Base-by-base conservation (phyloP, 2,113 vertebrate genomes). In the Saccopteryx bilineata region DNA sequence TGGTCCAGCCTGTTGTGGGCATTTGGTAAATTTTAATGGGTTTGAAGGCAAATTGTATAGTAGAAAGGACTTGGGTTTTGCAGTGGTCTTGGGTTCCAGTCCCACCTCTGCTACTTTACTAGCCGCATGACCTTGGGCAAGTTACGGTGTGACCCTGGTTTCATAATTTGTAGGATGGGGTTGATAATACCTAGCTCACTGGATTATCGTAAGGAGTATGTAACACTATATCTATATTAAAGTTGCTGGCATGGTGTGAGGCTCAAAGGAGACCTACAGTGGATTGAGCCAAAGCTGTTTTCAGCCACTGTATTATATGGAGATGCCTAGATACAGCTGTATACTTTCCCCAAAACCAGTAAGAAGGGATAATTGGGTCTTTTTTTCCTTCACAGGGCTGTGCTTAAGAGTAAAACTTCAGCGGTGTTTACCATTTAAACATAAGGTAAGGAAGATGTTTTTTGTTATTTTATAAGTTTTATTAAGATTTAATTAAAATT, bases 361-460 rank as follows among this genome's bases (percentile, higher is more conserved):
- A 94, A 93, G 74, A 74, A 66, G 66, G 90, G 56, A 61, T 95
- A n/a, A 91, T 33, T 39, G 10, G 14, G 21, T 4, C 28, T 78
- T 56, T 58, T 31, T 0, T 91, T 11, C 97, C 80, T 91, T 52
- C 86, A 66, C 98, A 99, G 99, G 99, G 76, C 98, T 99, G 31
- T 99, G 99, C 94, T 98, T 99, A 97, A 99, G 99, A 98, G 99
- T 99, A 89, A 99, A 99, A 97, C 99, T 99, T 93, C 99, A 99
- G 98, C 98, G 99, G 75, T 99, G 99, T 98, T 98, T 99, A 96
- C 99, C 99, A 1, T 99, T 99, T 88, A 99, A 99, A 98, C 99
- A 99, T 93, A 99, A 99, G 99, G 99, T 99, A 98, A 99, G 97
- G 75, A 86, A 46, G n/a, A 60, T 92, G 31, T 54, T 68, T 69